A percentile compares a stretch with the other conserved stretches of the same genome.
These are phyloP conservation scores for Agrenia bidenticulata DNA, from an alignment of 2,888 invertebrate species.

Conservation along the genomic window DNA sequence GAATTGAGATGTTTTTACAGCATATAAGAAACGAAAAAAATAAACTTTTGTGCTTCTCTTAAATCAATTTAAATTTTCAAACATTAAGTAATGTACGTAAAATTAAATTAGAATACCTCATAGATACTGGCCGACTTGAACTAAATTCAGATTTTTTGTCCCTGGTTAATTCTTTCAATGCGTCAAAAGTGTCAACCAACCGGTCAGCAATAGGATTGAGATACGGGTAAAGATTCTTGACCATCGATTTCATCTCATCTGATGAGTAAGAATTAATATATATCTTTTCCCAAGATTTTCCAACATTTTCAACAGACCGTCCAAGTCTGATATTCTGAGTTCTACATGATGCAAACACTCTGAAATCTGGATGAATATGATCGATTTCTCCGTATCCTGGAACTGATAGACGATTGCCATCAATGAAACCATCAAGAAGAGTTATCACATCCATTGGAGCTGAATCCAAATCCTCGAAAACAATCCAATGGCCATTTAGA, in stretches of 20 bases:
- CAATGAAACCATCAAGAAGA: constrained; percentile 78
- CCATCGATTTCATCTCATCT: constrained; percentile 65
- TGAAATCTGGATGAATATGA: constrained; percentile 79
- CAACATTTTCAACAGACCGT: constrained; percentile 57
- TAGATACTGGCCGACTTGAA: constrained; percentile 31
- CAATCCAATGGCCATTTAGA: constrained; percentile 72
- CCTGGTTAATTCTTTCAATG: constrained; percentile 24
- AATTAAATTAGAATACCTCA: constrained; percentile 32
- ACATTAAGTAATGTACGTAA: not conserved
- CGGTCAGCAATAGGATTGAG: constrained; percentile 39
- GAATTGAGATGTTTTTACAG: too few species aligned
- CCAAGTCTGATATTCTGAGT: constrained; percentile 18
- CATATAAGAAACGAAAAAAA: too few species aligned
- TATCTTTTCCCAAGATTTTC: constrained; percentile 79
- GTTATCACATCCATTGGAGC: constrained; percentile 92
- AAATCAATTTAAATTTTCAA: too few species aligned
- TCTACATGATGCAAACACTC: constrained; percentile 77
- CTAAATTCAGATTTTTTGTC: constrained; percentile 6
- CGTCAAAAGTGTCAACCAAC: constrained; percentile 39
- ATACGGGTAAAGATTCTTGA: constrained; percentile 33
- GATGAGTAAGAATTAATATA: constrained; percentile 76
- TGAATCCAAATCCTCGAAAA: constrained; percentile 92
- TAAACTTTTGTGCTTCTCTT: too few species aligned
- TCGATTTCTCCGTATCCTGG: constrained; percentile 86
- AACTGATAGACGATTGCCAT: constrained; percentile 76